A percentile compares a stretch with the other conserved stretches of the same genome.
These are phyloP conservation scores for Corythoichthys intestinalis DNA, from an alignment of 2,113 vertebrate genomes.

Conservation along the genomic window DNA sequence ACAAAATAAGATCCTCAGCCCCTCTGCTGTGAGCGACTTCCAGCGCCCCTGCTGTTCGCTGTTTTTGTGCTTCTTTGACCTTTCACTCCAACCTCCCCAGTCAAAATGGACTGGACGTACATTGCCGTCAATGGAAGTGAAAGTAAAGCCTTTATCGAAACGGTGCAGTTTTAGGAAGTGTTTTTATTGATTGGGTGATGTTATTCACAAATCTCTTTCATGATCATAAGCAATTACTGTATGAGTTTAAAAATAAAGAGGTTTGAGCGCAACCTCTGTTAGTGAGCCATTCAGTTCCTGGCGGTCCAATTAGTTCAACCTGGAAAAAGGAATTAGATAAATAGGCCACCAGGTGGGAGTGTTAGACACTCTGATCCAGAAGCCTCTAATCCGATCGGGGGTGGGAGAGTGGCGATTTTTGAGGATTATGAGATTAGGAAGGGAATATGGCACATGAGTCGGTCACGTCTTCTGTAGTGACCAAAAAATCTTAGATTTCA, in stretches of 20 bases:
- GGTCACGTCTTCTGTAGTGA: constrained; percentile 21
- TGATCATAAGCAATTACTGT: neutral
- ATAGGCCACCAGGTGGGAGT: constrained; percentile 37
- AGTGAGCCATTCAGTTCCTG: neutral
- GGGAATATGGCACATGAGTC: constrained; percentile 51
- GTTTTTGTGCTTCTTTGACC: too few species aligned
- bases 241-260: neutral
- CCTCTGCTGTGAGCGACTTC: too few species aligned
- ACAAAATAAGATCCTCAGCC: too few species aligned
- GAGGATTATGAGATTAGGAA: constrained; percentile 54
- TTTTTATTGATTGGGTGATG: constrained; percentile 26
- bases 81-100: too few species aligned
- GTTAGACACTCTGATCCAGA: constrained; percentile 31
- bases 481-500: neutral
- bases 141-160: too few species aligned
- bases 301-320: constrained; percentile 16
- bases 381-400: constrained; percentile 44
- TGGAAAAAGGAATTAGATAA: constrained; percentile 28
- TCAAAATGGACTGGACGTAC: too few species aligned
- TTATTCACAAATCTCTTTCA: neutral
- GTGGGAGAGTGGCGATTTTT: constrained; percentile 41
- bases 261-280: neutral
- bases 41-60: too few species aligned
- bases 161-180: constrained; percentile 21
- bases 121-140: too few species aligned